Evolutionary conservation across 2,113 vertebrate species (phyloP), one percentile per base, ranked within the genome.

Genomic region (Pelvicachromis taeniatus): DNA sequence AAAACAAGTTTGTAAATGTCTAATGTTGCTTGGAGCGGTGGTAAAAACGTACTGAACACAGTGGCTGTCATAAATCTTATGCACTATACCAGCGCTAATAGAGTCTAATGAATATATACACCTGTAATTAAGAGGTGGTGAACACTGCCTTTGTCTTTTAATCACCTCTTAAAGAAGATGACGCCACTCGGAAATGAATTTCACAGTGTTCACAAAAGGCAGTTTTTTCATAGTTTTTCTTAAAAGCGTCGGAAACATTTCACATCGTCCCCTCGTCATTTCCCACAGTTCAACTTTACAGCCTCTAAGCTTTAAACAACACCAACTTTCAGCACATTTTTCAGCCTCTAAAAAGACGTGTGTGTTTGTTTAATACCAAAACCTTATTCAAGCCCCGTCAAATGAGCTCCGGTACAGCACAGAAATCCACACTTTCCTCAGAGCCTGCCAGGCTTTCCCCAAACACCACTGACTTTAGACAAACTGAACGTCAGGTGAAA

Each of bases 401-500:
- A 7, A 48, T 82, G 45, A 73, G 48, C 21, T 9, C 17, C 14
- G 21, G 77, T 65, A 23, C 65, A 21, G 0, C 19, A 70, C 54
- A 82, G 56, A 91, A 91, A 79, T n/a, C 73, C 50, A n/a, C 70
- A 82, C 52, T 85, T 82, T 85, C 77, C 77, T 85, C 77, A 61
- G n/a, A 85, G 85, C 53, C 77, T 77, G 59, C 40, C 29, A 87
- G 87, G 82, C 50, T 79, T 87, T 59, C 86, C 92, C 81, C 59
- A 80, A 83, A 87, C 87, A 90, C 75, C 82, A 50, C 21, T 56
- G 90, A 87, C 91, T 94, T 89, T 85, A 85, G 81, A 93, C 86
- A 91, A 93, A 92, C 86, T 77, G 81, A 94, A 86, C 91, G 85
- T 93, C 91, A 93, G 91, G 92, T 91, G 90, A 91, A 94, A 94